Percentiles rank a stretch among this genome's conserved stretches.
Conservation (phyloP, 2,888 invertebrate genomes). For the Apantesis nais region DNA sequence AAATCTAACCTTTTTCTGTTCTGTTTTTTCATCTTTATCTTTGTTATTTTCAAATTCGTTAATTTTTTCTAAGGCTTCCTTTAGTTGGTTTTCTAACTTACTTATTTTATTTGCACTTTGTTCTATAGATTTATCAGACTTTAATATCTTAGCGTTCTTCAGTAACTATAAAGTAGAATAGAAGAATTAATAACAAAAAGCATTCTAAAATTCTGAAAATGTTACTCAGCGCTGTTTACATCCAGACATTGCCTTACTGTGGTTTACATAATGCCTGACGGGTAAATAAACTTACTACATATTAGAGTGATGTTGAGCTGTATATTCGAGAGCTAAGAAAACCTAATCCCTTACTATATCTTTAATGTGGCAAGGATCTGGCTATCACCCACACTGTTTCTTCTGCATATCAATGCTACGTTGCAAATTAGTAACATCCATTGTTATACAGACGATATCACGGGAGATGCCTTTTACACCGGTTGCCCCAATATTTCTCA, state of each 20-base stretch:
- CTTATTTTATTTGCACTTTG: slow-evolving; percentile 87
- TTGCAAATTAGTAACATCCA: too few relatives aligned
- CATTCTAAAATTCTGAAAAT: background rate
- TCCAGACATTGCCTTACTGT: background rate
- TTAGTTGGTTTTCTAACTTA: slow-evolving; percentile 87
- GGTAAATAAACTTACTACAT: background rate
- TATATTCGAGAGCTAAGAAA: background rate
- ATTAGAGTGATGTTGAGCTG: background rate
- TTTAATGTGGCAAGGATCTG: too few relatives aligned
- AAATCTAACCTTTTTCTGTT: slow-evolving; percentile 79
- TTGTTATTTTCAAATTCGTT: slow-evolving; percentile 81
- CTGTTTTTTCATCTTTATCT: slow-evolving; percentile 79
- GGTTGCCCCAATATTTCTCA: too few relatives aligned
- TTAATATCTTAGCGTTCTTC: slow-evolving; percentile 82
- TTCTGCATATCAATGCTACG: too few relatives aligned
- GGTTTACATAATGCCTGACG: too few relatives aligned
- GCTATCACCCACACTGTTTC: too few relatives aligned
- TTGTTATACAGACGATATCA: too few relatives aligned
- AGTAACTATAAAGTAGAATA: slow-evolving; percentile 71
- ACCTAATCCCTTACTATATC: background rate
- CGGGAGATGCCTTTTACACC: too few relatives aligned
- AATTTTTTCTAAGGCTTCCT: slow-evolving; percentile 85
- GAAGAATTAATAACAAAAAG: background rate
- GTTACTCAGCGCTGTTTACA: background rate
- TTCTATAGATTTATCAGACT: slow-evolving; percentile 84